These are phyloP conservation scores for Plebejus argus DNA, from an alignment of 2,888 invertebrate species.

Conservation along the genomic window DNA sequence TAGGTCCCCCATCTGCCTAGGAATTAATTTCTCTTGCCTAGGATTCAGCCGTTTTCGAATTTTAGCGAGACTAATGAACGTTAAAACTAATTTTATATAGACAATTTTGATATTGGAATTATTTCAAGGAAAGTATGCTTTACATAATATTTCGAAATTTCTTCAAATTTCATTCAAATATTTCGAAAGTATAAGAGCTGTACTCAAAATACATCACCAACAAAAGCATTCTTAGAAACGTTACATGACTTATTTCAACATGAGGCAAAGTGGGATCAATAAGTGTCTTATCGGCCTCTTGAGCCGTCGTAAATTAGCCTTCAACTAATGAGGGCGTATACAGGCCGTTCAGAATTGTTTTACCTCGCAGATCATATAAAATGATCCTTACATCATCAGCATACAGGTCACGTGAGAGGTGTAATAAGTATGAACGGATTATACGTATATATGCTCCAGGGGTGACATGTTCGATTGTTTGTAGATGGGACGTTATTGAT, in stretches of 20 bases:
- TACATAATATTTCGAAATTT: neutral
- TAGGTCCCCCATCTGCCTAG: too few species aligned
- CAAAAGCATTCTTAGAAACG: neutral
- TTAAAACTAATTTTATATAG: too few species aligned
- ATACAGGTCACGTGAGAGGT: neutral
- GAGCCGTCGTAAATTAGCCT: slow-evolving; percentile 68
- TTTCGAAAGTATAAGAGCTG: neutral
- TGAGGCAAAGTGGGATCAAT: slow-evolving; percentile 19
- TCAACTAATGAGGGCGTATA: slow-evolving; percentile 72
- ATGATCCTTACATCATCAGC: neutral
- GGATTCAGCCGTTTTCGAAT: too few species aligned
- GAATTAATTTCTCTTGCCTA: too few species aligned
- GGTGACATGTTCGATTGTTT: slow-evolving; percentile 68
- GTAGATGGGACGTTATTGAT: slow-evolving; percentile 52
- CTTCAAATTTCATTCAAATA: too few species aligned
- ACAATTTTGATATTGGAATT: too few species aligned
- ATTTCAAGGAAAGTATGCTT: neutral
- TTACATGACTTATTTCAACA: slow-evolving; percentile 7
- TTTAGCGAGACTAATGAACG: too few species aligned
- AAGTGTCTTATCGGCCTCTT: slow-evolving; percentile 21
- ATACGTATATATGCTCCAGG: slow-evolving; percentile 44
- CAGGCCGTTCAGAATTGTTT: slow-evolving; percentile 48
- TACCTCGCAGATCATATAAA: neutral
- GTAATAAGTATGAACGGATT: neutral
- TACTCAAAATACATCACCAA: neutral